Base-by-base conservation (phyloP, 2,888 invertebrate species). In the Lepidocyrtoides sp. region DNA sequence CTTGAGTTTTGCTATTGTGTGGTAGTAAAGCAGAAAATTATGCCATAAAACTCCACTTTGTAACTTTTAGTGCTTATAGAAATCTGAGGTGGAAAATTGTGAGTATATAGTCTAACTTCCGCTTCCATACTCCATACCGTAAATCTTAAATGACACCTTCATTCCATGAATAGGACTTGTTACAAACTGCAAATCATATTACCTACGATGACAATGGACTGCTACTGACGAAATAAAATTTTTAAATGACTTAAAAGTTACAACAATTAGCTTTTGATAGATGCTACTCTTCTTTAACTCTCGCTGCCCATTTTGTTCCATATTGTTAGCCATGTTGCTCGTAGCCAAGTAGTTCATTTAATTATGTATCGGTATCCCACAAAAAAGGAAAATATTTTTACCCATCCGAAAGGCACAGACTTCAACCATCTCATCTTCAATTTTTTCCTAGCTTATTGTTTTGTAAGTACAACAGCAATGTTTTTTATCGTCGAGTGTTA, bases 361-460 rank as follows among this genome's bases (percentile, higher is more conserved):
- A n/a, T 85, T 66, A 48, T 87, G 63, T 79, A 79, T 87, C 87
- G 87, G 87, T 66, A 87, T 60, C 32, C n/a, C 54, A 84, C 72
- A 75, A 86, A 79, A 54, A 77, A 66, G 60, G 51, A 63, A 77
- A 85, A 48, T 17, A 20, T 7, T 4, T 26, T 36, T 36, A 69
- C 32, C 29, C 14, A 29, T 14, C n/a, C 14, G 12, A 32, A 66
- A 75, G 2, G 36, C 17, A 69, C 66, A 69, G 36, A 69, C 66
- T 36, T 69, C 23, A 48, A 77, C 23, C 23, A 72, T 26, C 75
- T 75, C 75, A 48, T 72, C 57, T 32, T 54, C 23, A 83, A 32
- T 54, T 60, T 26, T 54, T 32, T 23, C 23, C n/a, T 8, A 36
- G 44, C 23, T 75, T 75, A 75, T 75, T 75, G 75, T 75, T 48